phyloP scores from a whole-genome alignment of 2,888 invertebrate genomes.

The Agrochola macilenta region DNA sequence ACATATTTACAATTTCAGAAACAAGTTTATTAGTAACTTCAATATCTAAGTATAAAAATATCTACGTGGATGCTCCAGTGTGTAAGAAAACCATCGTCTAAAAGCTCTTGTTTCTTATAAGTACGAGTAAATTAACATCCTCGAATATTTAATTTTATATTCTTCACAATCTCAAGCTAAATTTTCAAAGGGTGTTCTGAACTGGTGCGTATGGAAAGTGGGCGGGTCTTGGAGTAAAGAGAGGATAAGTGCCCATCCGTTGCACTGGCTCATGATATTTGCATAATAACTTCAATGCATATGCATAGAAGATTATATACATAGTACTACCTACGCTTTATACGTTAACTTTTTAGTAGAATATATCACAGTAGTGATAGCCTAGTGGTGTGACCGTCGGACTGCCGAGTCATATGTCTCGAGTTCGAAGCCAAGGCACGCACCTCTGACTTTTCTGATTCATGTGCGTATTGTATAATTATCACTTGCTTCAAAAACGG shows the following conservation, averaged over 20 bases:
- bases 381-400: no score
- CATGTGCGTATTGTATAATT: no score
- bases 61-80: background rate
- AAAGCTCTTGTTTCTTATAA: slow-evolving; percentile 6
- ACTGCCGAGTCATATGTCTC: no score
- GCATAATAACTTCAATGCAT: slow-evolving; percentile 71
- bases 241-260: slow-evolving; percentile 51
- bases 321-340: background rate
- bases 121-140: slow-evolving; percentile 18
- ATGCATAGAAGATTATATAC: slow-evolving; percentile 36
- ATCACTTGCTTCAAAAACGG: no score
- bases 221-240: slow-evolving; percentile 43
- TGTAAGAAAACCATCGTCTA: background rate
- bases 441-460: no score
- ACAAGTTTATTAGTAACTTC: no score
- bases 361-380: background rate
- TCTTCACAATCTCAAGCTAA: slow-evolving; percentile 13
- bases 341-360: slow-evolving; percentile 17
- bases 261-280: slow-evolving; percentile 61
- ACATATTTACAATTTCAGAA: no score
- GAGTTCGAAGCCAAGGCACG: no score
- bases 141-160: background rate
- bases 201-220: slow-evolving; percentile 28
- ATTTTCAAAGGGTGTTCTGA: slow-evolving; percentile 22
- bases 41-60: background rate